Evolutionary conservation across 2,113 vertebrate species (phyloP).

Genomic region (Bubo bubo): DNA sequence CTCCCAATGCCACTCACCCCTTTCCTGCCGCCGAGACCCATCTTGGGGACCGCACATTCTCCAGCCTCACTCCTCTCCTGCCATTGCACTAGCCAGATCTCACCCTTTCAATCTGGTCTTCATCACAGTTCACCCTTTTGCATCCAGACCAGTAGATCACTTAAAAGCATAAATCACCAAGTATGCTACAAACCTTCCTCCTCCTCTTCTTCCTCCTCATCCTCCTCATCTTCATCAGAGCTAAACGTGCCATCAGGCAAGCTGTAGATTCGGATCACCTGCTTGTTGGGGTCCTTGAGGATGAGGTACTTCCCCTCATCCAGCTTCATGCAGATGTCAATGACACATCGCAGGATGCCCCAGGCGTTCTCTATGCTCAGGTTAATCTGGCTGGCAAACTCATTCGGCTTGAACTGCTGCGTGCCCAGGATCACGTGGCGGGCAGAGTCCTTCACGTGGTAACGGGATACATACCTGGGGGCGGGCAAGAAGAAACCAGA

Average conservation of each 20-base stretch:
- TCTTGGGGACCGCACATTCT: fast-evolving
- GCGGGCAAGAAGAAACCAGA: neutral
- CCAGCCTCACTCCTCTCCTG: fast-evolving
- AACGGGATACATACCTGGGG: slow-evolving; percentile 92
- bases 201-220: slow-evolving; percentile 95
- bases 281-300: slow-evolving; percentile 99
- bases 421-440: slow-evolving; percentile 96
- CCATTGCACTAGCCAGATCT: neutral
- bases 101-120: neutral
- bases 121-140: neutral
- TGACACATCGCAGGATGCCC: slow-evolving; percentile 97
- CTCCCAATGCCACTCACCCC: neutral
- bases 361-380: slow-evolving; percentile 98
- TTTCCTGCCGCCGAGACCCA: neutral
- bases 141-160: neutral
- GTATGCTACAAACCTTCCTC: slow-evolving; percentile 81
- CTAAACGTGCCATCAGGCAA: slow-evolving; percentile 98
- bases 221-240: slow-evolving; percentile 96
- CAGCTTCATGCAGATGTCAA: slow-evolving; percentile 98
- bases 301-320: slow-evolving; percentile 99
- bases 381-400: slow-evolving; percentile 99
- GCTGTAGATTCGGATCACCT: slow-evolving; percentile 98
- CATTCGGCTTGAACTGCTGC: slow-evolving; percentile 98
- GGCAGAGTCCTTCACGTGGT: slow-evolving; percentile 94
- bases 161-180: neutral